A percentile compares a stretch with the other conserved stretches of the same genome.
These are phyloP conservation scores for Bilobella aurantiaca DNA, from an alignment of 1,140 invertebrate species.

Conservation along the genomic window DNA sequence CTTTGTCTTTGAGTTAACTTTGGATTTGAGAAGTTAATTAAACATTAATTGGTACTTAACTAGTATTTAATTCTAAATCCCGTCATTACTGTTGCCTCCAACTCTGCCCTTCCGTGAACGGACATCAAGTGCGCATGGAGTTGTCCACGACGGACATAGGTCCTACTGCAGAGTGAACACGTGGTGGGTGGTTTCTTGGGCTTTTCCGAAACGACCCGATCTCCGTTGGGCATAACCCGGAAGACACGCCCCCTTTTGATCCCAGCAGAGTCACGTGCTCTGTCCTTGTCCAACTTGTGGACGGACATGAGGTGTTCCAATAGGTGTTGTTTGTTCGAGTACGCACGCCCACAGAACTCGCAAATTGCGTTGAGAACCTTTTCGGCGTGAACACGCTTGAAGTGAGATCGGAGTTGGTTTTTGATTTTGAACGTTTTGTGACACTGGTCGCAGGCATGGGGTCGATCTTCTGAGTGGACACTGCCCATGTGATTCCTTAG, in stretches of 20 bases:
- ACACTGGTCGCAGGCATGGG: neutral
- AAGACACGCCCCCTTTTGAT: neutral
- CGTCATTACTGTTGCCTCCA: neutral
- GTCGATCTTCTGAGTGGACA: neutral
- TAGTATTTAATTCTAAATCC: no score
- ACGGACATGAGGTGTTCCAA: neutral
- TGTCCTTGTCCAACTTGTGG: neutral
- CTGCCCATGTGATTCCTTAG: neutral
- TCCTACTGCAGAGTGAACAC: neutral
- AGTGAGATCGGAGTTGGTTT: neutral
- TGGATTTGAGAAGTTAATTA: no score
- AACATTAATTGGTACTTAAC: no score
- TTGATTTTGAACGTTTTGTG: neutral
- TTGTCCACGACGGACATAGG: neutral
- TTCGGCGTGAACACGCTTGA: neutral
- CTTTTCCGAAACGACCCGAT: neutral
- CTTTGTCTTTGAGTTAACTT: no score
- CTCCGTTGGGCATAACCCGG: neutral
- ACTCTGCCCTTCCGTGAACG: neutral
- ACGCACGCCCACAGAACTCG: neutral
- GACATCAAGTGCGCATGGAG: neutral
- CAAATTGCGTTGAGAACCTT: neutral
- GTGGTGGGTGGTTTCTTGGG: neutral
- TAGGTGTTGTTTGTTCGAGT: neutral
- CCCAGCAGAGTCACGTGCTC: neutral